Conservation (phyloP, 2,113 vertebrate genomes). For the Eleginops maclovinus region DNA sequence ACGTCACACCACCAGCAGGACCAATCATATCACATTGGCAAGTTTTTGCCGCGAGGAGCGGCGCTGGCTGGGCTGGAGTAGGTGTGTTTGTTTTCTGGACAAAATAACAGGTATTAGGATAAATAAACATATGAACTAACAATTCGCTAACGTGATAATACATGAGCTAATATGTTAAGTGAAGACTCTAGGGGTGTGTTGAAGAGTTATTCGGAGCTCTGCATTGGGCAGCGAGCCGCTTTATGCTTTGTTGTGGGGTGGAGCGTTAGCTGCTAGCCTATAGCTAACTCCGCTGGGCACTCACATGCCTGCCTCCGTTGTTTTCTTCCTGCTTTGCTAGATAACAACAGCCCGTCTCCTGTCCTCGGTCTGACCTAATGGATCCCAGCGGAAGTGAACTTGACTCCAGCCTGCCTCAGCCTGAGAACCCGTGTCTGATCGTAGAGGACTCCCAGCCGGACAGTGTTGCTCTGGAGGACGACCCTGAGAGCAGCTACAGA, state of each 20-base stretch:
- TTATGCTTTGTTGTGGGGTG: slow-evolving; percentile 37
- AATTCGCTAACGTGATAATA: rapidly evolving
- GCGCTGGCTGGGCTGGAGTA: neutral
- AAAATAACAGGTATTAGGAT: rapidly evolving
- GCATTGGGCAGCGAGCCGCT: neutral
- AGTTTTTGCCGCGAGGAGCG: slow-evolving; percentile 58
- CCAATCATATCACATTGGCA: slow-evolving; percentile 43
- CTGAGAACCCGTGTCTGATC: slow-evolving; percentile 89
- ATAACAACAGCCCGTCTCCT: slow-evolving; percentile 25
- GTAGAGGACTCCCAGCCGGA: slow-evolving; percentile 95
- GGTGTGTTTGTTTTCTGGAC: neutral
- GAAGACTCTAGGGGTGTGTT: too few species aligned
- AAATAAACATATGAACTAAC: neutral
- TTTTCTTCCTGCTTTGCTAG: neutral
- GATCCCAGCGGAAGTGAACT: slow-evolving; percentile 87
- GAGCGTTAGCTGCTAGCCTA: slow-evolving; percentile 34
- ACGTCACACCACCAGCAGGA: neutral
- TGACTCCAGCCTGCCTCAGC: slow-evolving; percentile 89
- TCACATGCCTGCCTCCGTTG: neutral
- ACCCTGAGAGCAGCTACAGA: slow-evolving; percentile 86
- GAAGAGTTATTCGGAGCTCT: neutral
- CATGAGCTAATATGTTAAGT: rapidly evolving
- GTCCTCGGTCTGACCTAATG: slow-evolving; percentile 80
- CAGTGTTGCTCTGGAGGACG: slow-evolving; percentile 86
- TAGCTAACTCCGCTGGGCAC: slow-evolving; percentile 20